A percentile compares a stretch with the other conserved stretches of the same genome.
Evolutionary conservation across 30 jellyfish, hydroid and myxozoan species (phyloP).

Genomic region (Aurelia coerulea): DNA sequence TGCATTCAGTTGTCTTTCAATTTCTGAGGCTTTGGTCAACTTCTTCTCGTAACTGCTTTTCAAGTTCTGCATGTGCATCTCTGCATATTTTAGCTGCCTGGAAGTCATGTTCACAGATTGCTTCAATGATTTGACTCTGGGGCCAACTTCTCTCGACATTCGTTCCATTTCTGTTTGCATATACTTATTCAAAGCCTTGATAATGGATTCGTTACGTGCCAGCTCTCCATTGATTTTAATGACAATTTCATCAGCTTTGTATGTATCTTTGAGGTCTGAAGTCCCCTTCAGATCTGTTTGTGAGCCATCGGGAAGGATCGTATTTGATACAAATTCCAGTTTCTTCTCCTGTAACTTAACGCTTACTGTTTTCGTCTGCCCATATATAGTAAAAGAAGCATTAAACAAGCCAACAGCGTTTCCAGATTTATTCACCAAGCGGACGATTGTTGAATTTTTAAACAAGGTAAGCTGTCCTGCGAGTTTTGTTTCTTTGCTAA

Average conservation of each 20-base stretch:
- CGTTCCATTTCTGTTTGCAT: slow-evolving; percentile 12
- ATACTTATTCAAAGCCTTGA: slow-evolving; percentile 15
- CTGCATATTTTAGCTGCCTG: neutral
- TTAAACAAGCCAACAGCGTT: slow-evolving; percentile 24
- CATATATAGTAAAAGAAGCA: slow-evolving; percentile 44
- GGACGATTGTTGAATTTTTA: neutral
- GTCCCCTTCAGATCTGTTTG: neutral
- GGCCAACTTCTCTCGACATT: slow-evolving; percentile 7
- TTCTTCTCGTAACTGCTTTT: neutral
- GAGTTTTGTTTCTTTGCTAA: slow-evolving; percentile 1
- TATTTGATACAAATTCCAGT: slow-evolving; percentile 19
- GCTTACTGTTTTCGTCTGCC: neutral
- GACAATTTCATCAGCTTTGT: slow-evolving; percentile 27
- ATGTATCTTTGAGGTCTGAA: slow-evolving; percentile 17
- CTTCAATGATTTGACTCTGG: slow-evolving; percentile 11
- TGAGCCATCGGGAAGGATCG: slow-evolving; percentile 40
- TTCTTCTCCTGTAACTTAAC: slow-evolving; percentile 27
- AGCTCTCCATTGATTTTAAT: slow-evolving; percentile 17
- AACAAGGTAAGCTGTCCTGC: slow-evolving; percentile 35
- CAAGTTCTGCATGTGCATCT: too few relatives aligned
- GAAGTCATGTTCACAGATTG: slow-evolving; percentile 18
- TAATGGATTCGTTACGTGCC: neutral
- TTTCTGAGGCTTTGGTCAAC: neutral
- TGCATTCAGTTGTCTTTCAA: slow-evolving; percentile 8
- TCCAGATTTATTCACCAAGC: neutral